Evolutionary conservation across 2,888 invertebrate species (phyloP).

Genomic region (Rambutsinella grinnellia): DNA sequence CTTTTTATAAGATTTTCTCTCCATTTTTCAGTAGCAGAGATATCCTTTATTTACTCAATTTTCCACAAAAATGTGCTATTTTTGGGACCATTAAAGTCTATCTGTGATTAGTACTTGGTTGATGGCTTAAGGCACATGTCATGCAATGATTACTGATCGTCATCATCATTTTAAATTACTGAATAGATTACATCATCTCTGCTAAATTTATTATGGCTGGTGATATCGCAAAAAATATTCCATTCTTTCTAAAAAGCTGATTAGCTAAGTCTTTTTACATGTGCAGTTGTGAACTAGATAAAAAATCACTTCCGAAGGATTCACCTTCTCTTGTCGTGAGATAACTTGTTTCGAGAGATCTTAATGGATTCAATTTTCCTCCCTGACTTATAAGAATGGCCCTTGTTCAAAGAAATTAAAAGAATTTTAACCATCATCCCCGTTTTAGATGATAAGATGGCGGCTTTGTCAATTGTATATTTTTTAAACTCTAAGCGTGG

Average conservation of each 20-base stretch:
- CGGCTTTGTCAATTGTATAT: neutral
- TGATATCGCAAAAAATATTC: constrained; percentile 15
- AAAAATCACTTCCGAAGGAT: constrained; percentile 13
- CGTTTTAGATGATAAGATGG: neutral
- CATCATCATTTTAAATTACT: constrained; percentile 12
- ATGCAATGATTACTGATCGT: neutral
- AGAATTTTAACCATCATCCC: neutral
- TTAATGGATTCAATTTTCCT: neutral
- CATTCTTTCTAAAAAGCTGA: neutral
- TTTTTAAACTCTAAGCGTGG: constrained; percentile 20
- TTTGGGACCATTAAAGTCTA: neutral
- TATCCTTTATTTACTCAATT: neutral
- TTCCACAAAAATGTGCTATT: neutral
- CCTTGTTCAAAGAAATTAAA: neutral
- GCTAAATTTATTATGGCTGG: neutral
- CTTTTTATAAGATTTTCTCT: neutral
- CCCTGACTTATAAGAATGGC: too few relatives aligned
- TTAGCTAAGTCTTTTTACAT: neutral
- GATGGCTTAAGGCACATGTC: neutral
- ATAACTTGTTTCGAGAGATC: neutral
- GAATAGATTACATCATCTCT: constrained; percentile 15
- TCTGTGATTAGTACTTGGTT: neutral
- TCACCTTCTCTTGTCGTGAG: constrained; percentile 6
- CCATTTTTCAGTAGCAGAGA: neutral
- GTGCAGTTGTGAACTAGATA: neutral